These are phyloP conservation scores for Cepaea nemoralis DNA, from an alignment of 1,140 invertebrate genomes.

Conservation along the genomic window DNA sequence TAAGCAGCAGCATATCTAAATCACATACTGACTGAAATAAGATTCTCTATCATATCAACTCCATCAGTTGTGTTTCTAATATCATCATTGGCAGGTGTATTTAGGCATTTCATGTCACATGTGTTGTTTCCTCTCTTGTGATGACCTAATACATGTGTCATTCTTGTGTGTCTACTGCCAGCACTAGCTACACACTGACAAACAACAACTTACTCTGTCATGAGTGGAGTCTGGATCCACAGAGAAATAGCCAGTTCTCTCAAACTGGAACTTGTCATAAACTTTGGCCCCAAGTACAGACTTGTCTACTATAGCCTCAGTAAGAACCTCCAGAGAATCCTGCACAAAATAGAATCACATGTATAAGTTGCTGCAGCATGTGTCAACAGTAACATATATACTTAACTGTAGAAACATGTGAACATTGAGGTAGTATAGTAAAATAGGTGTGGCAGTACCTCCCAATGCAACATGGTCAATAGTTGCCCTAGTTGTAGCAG, in stretches of 20 bases:
- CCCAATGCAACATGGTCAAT: too few species aligned
- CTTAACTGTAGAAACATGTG: too few species aligned
- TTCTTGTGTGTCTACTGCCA: not conserved
- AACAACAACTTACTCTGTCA: slow-evolving; percentile 75
- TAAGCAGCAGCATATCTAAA: too few species aligned
- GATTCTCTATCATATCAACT: not conserved
- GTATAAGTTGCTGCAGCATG: too few species aligned
- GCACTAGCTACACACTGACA: not conserved
- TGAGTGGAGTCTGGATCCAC: slow-evolving; percentile 88
- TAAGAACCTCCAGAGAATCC: slow-evolving; percentile 82
- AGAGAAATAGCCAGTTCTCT: slow-evolving; percentile 95
- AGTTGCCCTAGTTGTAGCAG: too few species aligned
- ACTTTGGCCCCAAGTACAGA: slow-evolving; percentile 80
- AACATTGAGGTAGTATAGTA: too few species aligned
- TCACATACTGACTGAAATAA: not conserved
- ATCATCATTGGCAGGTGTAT: not conserved
- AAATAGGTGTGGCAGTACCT: too few species aligned
- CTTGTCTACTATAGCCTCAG: slow-evolving; percentile 82
- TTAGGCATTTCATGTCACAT: too few species aligned
- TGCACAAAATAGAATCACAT: too few species aligned
- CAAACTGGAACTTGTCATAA: slow-evolving; percentile 95
- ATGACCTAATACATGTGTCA: too few species aligned
- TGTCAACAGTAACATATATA: too few species aligned
- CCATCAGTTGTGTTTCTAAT: not conserved
- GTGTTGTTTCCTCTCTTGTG: too few species aligned